These are phyloP conservation scores for Platalea minor DNA, from an alignment of 2,797 vertebrate genomes.

Conservation along the genomic window DNA sequence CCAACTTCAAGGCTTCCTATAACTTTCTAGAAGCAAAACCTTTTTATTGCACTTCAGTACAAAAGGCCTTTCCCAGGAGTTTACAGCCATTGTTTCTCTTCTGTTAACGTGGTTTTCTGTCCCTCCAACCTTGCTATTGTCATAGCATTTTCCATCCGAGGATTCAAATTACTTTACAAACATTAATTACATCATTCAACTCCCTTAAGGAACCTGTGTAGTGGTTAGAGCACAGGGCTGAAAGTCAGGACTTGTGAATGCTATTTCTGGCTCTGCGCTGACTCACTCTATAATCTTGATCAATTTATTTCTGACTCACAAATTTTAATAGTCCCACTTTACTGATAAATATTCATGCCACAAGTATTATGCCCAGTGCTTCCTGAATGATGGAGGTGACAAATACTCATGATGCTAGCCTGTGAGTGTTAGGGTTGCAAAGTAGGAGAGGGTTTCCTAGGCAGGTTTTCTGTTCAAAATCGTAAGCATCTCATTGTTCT, in stretches of 20 bases:
- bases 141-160: not conserved
- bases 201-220: not conserved
- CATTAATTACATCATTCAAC: not conserved
- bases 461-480: not conserved
- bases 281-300: conserved; percentile 56
- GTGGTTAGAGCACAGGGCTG: not conserved
- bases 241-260: conserved; percentile 51
- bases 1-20: not conserved
- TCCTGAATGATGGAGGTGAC: conserved; percentile 35
- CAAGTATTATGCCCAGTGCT: not conserved
- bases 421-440: not conserved
- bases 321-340: conserved; percentile 36
- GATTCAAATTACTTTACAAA: not conserved
- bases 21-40: not conserved
- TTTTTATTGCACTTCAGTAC: not conserved
- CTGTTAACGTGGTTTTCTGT: not conserved
- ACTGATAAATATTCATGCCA: conserved; percentile 58
- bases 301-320: conserved; percentile 65
- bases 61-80: not conserved
- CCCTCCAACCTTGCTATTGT: not conserved
- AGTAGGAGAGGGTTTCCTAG: not conserved
- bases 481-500: not conserved
- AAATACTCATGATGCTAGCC: not conserved
- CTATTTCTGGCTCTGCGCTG: conserved; percentile 51
- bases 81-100: not conserved